Conservation (phyloP, 2,113 vertebrate genomes). For the Perca schrenkii region DNA sequence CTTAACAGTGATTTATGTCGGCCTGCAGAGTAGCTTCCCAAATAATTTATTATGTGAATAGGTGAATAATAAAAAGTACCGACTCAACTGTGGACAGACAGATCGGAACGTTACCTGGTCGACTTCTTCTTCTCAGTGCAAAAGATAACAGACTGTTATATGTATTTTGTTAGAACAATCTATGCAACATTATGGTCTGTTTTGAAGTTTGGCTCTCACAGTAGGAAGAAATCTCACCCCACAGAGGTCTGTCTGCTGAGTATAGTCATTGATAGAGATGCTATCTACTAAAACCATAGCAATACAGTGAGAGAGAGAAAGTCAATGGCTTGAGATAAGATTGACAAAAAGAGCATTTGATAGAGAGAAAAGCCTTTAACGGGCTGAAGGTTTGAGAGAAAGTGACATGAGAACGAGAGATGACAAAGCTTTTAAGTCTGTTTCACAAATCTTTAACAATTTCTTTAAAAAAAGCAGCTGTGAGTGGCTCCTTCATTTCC, state of each 20-base stretch:
- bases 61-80: background rate
- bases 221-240: background rate
- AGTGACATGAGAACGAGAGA: background rate
- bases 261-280: background rate
- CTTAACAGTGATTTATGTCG: slow-evolving; percentile 13
- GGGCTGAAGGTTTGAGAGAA: background rate
- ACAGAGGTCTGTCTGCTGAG: background rate
- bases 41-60: slow-evolving; percentile 14
- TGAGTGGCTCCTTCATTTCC: too few relatives aligned
- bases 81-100: too few relatives aligned
- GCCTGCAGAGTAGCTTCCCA: slow-evolving; percentile 18
- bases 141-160: background rate
- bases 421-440: background rate
- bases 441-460: background rate
- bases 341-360: background rate
- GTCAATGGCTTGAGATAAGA: background rate
- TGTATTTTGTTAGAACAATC: background rate
- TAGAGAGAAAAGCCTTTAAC: background rate
- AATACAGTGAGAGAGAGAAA: background rate
- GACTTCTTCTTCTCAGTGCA: background rate
- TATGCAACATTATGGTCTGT: background rate
- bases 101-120: background rate
- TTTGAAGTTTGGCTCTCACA: slow-evolving; percentile 3
- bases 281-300: background rate
- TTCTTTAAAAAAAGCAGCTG: too few relatives aligned